These are phyloP conservation scores for Trematomus loennbergii DNA, from an alignment of 2,113 vertebrate genomes.

Conservation along the genomic window DNA sequence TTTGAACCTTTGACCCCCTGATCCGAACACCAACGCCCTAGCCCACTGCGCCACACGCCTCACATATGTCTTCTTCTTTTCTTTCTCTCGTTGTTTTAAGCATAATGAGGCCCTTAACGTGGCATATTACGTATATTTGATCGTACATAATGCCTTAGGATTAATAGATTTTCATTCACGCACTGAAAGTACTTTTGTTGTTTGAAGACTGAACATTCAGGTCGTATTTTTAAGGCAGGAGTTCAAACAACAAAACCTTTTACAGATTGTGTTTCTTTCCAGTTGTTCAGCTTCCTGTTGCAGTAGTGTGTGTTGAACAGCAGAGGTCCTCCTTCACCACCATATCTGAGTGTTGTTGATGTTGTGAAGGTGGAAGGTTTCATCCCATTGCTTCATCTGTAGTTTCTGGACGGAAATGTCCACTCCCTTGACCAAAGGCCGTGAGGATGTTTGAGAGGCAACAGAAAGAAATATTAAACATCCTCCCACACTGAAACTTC, in stretches of 20 bases:
- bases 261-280: no score
- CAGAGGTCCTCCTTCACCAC: conserved; percentile 36
- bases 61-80: no score
- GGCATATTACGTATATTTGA: no score
- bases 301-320: conserved; percentile 29
- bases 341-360: fast-evolving
- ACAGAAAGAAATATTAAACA: conserved; percentile 31
- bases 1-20: no score
- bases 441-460: conserved; percentile 38
- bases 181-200: not conserved
- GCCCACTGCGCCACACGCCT: no score
- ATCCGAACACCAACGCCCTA: no score
- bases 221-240: not conserved
- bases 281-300: not conserved
- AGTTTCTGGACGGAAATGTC: conserved; percentile 73
- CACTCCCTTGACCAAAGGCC: conserved; percentile 64
- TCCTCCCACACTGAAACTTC: not conserved
- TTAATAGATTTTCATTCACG: not conserved
- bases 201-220: no score
- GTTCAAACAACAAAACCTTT: not conserved
- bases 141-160: no score
- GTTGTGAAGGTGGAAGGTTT: conserved; percentile 22
- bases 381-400: not conserved
- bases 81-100: no score
- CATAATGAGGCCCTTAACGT: no score